These are phyloP conservation scores for Emydura subglobosa DNA, from an alignment of 2,113 vertebrate genomes.

Conservation along the genomic window DNA sequence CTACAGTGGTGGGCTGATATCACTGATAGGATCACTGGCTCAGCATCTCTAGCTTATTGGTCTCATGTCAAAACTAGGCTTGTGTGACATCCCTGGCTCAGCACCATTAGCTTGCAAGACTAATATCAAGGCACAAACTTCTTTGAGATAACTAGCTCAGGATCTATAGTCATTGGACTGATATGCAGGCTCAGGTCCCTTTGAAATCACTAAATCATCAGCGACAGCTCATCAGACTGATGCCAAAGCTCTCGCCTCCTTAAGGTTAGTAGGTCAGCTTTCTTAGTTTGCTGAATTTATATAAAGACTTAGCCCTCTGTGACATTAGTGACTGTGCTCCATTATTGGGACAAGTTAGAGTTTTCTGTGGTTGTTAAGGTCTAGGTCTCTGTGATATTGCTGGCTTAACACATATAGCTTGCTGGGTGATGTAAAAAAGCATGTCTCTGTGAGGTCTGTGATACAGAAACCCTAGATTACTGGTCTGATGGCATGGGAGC, in stretches of 20 bases:
- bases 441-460: background rate
- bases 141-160: background rate
- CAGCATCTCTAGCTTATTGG: background rate
- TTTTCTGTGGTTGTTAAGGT: background rate
- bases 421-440: background rate
- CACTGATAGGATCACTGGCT: background rate
- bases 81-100: background rate
- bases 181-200: background rate
- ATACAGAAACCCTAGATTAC: background rate
- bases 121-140: background rate
- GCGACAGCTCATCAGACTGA: background rate
- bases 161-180: background rate
- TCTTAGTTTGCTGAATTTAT: background rate
- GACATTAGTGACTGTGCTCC: fast-evolving
- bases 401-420: background rate
- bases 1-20: background rate
- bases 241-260: background rate
- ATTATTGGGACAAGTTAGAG: background rate
- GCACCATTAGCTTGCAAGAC: background rate
- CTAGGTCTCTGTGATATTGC: background rate
- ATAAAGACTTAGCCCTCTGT: background rate
- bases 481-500: background rate
- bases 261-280: background rate
- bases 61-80: background rate
- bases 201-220: background rate